phyloP scores from a whole-genome alignment of 2,113 vertebrate species.

The Scartelaos histophorus region DNA sequence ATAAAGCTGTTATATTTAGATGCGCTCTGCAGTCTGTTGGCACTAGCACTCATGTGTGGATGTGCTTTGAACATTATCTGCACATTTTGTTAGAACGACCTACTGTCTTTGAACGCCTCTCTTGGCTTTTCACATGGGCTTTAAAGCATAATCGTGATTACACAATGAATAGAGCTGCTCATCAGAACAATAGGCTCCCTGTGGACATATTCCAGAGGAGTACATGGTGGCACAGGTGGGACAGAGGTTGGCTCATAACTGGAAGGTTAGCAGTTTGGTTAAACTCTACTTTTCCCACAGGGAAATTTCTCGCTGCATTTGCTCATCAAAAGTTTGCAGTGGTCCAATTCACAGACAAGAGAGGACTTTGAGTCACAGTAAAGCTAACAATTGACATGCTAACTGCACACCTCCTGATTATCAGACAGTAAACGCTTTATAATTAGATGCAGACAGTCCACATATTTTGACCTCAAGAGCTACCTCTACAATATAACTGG shows the following conservation, averaged over 20 bases:
- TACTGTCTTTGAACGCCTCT: conserved; percentile 45
- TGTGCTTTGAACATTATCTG: conserved; percentile 43
- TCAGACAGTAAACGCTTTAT: no score
- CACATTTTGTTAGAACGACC: conserved; percentile 52
- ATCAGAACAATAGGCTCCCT: not conserved
- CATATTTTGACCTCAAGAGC: no score
- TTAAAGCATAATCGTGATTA: not conserved
- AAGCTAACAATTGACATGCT: no score
- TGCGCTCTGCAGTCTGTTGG: conserved; percentile 50
- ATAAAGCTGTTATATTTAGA: conserved; percentile 59
- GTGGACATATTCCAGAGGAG: not conserved
- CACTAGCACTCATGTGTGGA: conserved; percentile 28
- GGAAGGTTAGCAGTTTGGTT: not conserved
- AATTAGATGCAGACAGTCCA: no score
- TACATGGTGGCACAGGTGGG: not conserved
- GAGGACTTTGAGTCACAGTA: no score
- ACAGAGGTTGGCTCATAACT: not conserved
- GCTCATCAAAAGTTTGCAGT: no score
- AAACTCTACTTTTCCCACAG: no score
- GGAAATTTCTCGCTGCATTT: not conserved
- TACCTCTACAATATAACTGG: no score
- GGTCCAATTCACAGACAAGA: no score
- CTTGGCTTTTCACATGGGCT: not conserved
- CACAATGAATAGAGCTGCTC: not conserved
- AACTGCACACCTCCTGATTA: no score